Percentiles rank a stretch among this genome's conserved stretches.
phyloP scores from a whole-genome alignment of 2,888 invertebrate genomes.

The Clostera curtula region DNA sequence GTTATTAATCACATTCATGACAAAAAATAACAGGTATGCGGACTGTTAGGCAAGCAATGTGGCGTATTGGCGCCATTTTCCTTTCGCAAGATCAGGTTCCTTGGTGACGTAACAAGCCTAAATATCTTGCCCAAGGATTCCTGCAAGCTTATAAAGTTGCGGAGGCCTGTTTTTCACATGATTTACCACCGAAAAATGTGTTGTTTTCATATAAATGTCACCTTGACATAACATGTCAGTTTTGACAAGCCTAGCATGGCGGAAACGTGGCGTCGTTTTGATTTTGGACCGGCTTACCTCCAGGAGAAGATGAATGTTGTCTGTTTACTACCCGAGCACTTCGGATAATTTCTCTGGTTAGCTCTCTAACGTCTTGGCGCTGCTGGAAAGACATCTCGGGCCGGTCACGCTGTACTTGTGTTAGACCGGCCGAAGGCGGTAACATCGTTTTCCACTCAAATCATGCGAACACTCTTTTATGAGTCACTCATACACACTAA shows the following conservation, averaged over 20 bases:
- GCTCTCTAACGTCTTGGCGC: slow-evolving; percentile 62
- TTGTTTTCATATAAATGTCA: slow-evolving; percentile 72
- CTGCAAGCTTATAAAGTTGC: slow-evolving; percentile 13
- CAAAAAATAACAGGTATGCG: slow-evolving; percentile 8
- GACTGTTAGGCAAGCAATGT: slow-evolving; percentile 26
- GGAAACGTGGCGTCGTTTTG: slow-evolving; percentile 73
- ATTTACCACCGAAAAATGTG: slow-evolving; percentile 39
- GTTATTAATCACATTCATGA: background rate
- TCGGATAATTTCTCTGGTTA: slow-evolving; percentile 63
- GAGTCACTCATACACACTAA: slow-evolving; percentile 33
- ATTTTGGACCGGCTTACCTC: slow-evolving; percentile 59
- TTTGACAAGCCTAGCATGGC: slow-evolving; percentile 74
- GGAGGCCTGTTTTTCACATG: slow-evolving; percentile 26
- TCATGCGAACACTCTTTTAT: slow-evolving; percentile 48
- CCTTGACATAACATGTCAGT: slow-evolving; percentile 72
- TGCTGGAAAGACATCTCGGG: slow-evolving; percentile 68
- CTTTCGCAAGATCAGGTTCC: slow-evolving; percentile 49
- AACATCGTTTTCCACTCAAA: slow-evolving; percentile 64
- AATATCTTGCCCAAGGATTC: slow-evolving; percentile 29
- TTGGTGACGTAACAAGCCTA: slow-evolving; percentile 63
- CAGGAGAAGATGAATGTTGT: slow-evolving; percentile 62
- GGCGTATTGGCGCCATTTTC: slow-evolving; percentile 71
- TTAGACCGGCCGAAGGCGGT: slow-evolving; percentile 69
- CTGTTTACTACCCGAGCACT: slow-evolving; percentile 60
- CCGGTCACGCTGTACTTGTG: slow-evolving; percentile 65